These are phyloP conservation scores for Mirounga angustirostris DNA, from an alignment of 2,113 vertebrate genomes.

Conservation along the genomic window DNA sequence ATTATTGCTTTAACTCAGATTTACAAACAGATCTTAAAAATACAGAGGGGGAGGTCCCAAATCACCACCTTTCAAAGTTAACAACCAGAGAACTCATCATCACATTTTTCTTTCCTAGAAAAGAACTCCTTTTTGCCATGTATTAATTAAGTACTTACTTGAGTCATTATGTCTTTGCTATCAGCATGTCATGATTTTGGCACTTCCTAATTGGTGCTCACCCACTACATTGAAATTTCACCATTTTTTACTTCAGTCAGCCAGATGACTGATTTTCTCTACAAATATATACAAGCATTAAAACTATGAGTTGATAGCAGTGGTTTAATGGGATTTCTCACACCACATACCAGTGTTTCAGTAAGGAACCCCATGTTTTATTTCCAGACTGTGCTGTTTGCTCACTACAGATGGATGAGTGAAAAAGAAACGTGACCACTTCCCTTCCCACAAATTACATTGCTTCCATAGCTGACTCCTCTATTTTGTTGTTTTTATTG, in stretches of 20 bases:
- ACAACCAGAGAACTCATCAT: not conserved
- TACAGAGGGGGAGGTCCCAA: not conserved
- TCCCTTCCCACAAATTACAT: rapidly evolving
- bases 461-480: rapidly evolving
- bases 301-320: no score
- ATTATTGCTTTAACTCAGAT: not conserved
- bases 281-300: not conserved
- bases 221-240: not conserved
- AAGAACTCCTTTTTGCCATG: rapidly evolving
- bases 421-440: no score
- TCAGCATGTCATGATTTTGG: not conserved
- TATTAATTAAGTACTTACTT: not conserved
- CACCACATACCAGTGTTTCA: rapidly evolving
- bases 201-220: not conserved
- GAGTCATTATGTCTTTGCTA: not conserved
- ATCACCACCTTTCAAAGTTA: not conserved
- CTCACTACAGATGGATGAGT: no score
- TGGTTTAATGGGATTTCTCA: not conserved
- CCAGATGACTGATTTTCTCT: not conserved
- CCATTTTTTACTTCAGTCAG: not conserved
- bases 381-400: not conserved
- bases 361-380: rapidly evolving
- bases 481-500: not conserved
- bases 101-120: not conserved
- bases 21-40: not conserved